These are phyloP conservation scores for Atrichornis clamosus DNA, from an alignment of 2,113 vertebrate genomes.

Conservation along the genomic window DNA sequence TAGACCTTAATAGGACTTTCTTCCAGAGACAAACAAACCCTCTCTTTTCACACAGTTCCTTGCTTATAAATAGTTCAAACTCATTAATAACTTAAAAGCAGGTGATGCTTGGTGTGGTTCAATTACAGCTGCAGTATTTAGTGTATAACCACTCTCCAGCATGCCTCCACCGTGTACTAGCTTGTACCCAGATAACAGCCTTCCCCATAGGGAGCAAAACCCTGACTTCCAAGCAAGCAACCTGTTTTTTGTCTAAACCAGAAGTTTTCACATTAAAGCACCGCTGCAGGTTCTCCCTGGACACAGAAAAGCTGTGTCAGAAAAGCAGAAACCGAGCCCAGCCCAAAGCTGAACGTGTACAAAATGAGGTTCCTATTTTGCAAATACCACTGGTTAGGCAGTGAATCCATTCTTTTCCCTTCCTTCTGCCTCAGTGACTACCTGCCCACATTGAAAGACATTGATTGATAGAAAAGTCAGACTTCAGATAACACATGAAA, in stretches of 20 bases:
- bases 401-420: not conserved
- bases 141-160: constrained; percentile 4
- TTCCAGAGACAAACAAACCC: not conserved
- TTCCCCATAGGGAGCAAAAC: not conserved
- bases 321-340: not conserved
- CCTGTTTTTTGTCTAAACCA: not conserved
- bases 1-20: not conserved
- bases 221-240: not conserved
- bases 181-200: constrained; percentile 4
- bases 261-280: not conserved
- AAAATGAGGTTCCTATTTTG: not conserved
- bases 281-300: not conserved
- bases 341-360: not conserved
- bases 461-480: not conserved
- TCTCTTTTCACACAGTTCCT: not conserved
- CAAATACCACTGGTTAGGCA: not conserved
- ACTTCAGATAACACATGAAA: not conserved
- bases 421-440: not conserved
- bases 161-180: not conserved
- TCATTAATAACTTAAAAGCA: constrained; percentile 58
- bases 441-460: not conserved
- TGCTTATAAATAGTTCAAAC: constrained; percentile 39
- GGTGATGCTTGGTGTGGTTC: constrained; percentile 13
- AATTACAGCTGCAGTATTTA: constrained; percentile 41
- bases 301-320: not conserved